Percentiles rank a stretch among this genome's conserved stretches.
phyloP scores from a whole-genome alignment of 2,888 invertebrate species.

The Polydrusus tereticollis region DNA sequence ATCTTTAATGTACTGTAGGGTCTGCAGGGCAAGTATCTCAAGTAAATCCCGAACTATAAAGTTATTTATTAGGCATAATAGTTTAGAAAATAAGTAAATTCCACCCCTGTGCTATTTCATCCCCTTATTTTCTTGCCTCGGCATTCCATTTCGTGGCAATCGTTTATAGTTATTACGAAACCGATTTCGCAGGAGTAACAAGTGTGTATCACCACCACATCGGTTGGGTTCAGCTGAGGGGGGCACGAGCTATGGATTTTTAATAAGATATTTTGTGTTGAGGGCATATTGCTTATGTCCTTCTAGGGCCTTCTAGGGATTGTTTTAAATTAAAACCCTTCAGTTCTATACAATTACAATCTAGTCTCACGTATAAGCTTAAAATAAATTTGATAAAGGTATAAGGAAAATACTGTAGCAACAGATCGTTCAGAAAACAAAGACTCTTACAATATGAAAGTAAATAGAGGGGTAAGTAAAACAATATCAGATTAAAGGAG shows the following conservation, averaged over 20 bases:
- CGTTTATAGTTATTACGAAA: conserved; percentile 47
- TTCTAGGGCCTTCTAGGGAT: too few species aligned
- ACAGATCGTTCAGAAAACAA: too few species aligned
- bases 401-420: too few species aligned
- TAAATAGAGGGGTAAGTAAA: too few species aligned
- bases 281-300: conserved; percentile 8
- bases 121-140: conserved; percentile 10
- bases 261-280: conserved; percentile 32
- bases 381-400: too few species aligned
- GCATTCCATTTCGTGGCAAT: conserved; percentile 32
- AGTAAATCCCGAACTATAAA: background rate
- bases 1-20: too few species aligned
- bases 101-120: conserved; percentile 4
- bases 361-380: too few species aligned
- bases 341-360: too few species aligned
- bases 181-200: conserved; percentile 43
- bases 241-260: conserved; percentile 30
- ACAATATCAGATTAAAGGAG: too few species aligned
- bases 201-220: conserved; percentile 11
- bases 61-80: conserved; percentile 2
- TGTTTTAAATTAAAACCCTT: too few species aligned
- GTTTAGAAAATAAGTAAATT: background rate
- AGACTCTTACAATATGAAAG: too few species aligned
- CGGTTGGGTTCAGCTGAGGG: background rate
- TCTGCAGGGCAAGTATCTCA: background rate